phyloP scores from a whole-genome alignment of 2,113 vertebrate genomes.

The Capra hircus region DNA sequence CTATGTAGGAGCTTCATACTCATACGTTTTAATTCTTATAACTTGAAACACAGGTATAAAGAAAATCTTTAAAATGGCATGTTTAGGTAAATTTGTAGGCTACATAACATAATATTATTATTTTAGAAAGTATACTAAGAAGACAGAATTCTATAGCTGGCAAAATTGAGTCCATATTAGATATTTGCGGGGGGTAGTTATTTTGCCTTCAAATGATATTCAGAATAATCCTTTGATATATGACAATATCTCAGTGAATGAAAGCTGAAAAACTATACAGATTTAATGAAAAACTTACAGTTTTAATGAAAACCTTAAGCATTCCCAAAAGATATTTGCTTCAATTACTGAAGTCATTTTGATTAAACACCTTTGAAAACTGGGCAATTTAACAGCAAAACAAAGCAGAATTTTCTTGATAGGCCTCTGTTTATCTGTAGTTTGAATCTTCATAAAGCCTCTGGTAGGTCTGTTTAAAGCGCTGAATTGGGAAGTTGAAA shows the following conservation, averaged over 20 bases:
- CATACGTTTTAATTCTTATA: neutral
- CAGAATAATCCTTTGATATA: neutral
- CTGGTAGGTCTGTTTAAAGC: neutral
- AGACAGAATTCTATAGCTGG: neutral
- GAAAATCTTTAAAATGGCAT: slow-evolving; percentile 29
- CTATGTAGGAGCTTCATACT: neutral
- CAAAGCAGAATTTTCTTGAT: neutral
- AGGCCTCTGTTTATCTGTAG: neutral
- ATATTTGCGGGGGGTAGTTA: neutral
- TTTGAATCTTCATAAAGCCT: neutral
- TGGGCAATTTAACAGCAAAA: neutral
- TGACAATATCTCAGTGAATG: neutral
- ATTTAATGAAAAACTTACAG: neutral
- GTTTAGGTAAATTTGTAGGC: slow-evolving; percentile 12
- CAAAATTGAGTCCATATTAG: neutral
- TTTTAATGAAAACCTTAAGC: neutral
- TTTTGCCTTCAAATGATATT: neutral
- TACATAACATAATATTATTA: neutral
- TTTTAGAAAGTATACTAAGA: slow-evolving; percentile 9
- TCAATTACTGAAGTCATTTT: neutral
- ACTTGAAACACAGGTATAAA: neutral
- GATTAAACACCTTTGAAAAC: neutral
- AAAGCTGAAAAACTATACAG: slow-evolving; percentile 28
- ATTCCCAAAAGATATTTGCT: neutral
- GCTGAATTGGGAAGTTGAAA: neutral